Conservation (phyloP, 2,797 vertebrate genomes). For the Malurus leucopterus region DNA sequence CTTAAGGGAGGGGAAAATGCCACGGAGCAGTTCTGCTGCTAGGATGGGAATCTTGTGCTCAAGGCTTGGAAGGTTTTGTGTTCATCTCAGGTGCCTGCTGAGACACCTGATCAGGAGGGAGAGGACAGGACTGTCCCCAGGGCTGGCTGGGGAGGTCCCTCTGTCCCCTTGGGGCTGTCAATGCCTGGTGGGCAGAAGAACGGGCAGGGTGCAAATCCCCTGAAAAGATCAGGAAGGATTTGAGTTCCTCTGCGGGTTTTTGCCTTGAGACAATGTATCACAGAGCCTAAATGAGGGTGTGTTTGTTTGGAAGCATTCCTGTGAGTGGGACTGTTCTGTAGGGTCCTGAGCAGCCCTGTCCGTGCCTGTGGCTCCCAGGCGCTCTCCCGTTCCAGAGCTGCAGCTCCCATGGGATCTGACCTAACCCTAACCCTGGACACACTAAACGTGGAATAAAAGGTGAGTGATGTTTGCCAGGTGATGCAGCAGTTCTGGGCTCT, state of each 20-base stretch:
- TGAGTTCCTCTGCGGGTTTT: background rate
- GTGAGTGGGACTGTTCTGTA: background rate
- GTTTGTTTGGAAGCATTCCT: background rate
- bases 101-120: background rate
- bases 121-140: background rate
- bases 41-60: background rate
- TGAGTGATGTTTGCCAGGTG: background rate
- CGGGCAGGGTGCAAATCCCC: fast-evolving
- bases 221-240: background rate
- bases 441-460: background rate
- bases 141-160: background rate
- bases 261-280: background rate
- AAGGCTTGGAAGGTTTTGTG: background rate
- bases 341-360: fast-evolving
- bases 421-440: too few relatives aligned
- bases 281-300: fast-evolving
- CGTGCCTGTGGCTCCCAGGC: fast-evolving
- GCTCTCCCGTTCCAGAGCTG: background rate
- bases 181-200: fast-evolving
- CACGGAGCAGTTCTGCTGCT: background rate
- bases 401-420: background rate
- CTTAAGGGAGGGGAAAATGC: background rate
- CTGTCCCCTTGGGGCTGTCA: background rate
- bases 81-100: background rate
- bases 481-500: background rate